A percentile compares a stretch with the other conserved stretches of the same genome.
phyloP scores from a whole-genome alignment of 2,888 invertebrate species.

The Theretra japonica region DNA sequence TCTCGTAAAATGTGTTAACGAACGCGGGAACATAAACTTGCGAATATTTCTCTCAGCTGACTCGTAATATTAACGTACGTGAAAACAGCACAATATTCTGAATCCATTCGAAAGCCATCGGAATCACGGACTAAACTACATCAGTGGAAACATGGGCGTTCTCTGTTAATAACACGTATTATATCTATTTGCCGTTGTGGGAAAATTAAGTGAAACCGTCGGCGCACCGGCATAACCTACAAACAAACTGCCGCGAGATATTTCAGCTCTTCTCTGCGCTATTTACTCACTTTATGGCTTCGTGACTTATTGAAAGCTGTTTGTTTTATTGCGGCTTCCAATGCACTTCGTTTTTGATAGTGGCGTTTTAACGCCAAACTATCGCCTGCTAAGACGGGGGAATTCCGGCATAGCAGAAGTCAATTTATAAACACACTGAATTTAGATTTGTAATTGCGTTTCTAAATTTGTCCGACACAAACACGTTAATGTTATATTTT shows the following conservation, averaged over 20 bases:
- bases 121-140: conserved; percentile 14
- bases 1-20: neutral
- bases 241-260: conserved; percentile 11
- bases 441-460: too few species aligned
- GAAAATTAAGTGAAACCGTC: conserved; percentile 26
- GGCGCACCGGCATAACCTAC: conserved; percentile 6
- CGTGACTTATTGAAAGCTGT: conserved; percentile 21
- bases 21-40: neutral
- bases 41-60: neutral
- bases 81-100: conserved; percentile 14
- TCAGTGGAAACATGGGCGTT: conserved; percentile 19
- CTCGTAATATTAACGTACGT: neutral
- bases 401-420: neutral
- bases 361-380: neutral
- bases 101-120: conserved; percentile 21
- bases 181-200: conserved; percentile 25
- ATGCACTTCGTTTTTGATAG: neutral
- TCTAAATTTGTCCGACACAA: too few species aligned
- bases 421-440: too few species aligned
- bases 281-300: conserved; percentile 15
- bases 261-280: conserved; percentile 7
- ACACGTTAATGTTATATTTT: too few species aligned
- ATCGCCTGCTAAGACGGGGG: neutral
- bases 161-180: conserved; percentile 23
- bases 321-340: conserved; percentile 3